Evolutionary conservation across 1,140 invertebrate species (phyloP).

Genomic region (Ips nitidus): DNA sequence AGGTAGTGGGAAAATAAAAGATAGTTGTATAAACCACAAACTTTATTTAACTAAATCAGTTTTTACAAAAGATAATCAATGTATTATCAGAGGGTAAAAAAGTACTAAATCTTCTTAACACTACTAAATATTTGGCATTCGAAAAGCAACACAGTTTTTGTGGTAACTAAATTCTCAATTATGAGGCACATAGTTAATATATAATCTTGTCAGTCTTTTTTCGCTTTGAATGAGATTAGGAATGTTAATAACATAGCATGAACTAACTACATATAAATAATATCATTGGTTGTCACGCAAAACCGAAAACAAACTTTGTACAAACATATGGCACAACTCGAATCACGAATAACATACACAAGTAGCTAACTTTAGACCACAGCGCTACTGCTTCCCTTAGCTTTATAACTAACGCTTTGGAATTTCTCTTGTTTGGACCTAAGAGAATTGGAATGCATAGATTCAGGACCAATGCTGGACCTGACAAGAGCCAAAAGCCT

Average conservation of each 20-base stretch:
- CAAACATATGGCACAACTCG: neutral
- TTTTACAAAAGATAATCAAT: neutral
- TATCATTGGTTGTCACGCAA: neutral
- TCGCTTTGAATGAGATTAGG: conserved; percentile 6
- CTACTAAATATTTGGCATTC: neutral
- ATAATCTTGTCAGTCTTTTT: conserved; percentile 6
- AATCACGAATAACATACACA: neutral
- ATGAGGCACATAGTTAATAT: too few relatives aligned
- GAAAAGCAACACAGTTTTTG: neutral
- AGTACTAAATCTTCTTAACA: neutral
- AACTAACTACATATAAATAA: conserved; percentile 1
- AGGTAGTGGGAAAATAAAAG: neutral
- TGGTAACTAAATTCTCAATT: neutral
- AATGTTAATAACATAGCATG: conserved; percentile 5
- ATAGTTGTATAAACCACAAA: neutral
- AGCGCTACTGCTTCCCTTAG: conserved; percentile 34
- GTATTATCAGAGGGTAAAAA: neutral
- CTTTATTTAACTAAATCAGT: neutral
- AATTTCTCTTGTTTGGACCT: conserved; percentile 40
- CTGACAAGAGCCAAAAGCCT: conserved; percentile 58
- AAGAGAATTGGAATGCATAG: conserved; percentile 39
- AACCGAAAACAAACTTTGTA: neutral
- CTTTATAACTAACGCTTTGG: conserved; percentile 38
- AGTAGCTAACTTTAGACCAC: conserved; percentile 5
- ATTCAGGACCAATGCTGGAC: conserved; percentile 41